Evolutionary conservation across 2,113 vertebrate species (phyloP), one percentile per base, ranked within the genome.

Genomic region (Scortum barcoo): DNA sequence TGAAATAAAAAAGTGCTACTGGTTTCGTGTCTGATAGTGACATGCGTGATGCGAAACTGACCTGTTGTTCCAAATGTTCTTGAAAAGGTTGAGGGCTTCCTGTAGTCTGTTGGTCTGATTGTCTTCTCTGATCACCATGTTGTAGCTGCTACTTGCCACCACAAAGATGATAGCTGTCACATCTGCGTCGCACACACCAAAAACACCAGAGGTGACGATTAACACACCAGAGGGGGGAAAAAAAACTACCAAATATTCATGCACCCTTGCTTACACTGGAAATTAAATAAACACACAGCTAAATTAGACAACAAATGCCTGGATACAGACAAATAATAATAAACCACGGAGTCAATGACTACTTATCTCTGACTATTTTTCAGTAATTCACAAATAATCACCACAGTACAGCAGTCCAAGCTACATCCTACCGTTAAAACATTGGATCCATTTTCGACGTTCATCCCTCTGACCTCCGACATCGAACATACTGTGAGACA

Each of bases 51-150:
- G 2, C 30, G 14, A 28, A 66, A 30, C 36, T 70, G 57, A 99
- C 98, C 98, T 97, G 96, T 99, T 99, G 96, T 99, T 99, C 98
- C 98, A 99, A 93, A 99, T 99, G 95, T 98, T 99, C 96, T 99
- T 99, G 96, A 99, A 99, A 90, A 99, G 97, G 94, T 99, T 99
- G 94, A 99, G 97, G 16, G 98, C 98, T 96, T 99, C 98, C 94
- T 99, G 98, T 92, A 99, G 97, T 84, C 98, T 96, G 93, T 99
- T 99, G 95, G 98, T 99, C 94, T 98, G 97, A 96, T 99, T 99
- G 96, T 99, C 98, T 95, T 99, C 98, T 93, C 98, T 95, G 86
- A 99, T 98, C 91, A 99, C 98, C 98, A 99, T 99, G 95, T 99
- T 99, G 95, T 99, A 99, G 96, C 98, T 99, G 96, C 98, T 99